Base-by-base conservation (phyloP, 1,140 invertebrate species). In the Psix sp. region DNA sequence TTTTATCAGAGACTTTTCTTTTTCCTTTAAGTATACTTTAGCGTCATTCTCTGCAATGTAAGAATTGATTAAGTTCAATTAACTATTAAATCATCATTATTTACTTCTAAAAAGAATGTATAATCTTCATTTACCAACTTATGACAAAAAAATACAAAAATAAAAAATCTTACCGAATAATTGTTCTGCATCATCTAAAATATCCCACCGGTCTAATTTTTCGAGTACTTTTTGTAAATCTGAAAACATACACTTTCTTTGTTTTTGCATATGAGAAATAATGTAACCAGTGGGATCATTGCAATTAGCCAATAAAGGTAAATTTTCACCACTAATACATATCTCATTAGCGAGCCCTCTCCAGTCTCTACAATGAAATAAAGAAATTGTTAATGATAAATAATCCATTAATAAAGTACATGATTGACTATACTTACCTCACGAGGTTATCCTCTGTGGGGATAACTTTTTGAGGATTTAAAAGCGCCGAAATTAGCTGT, bases 181-280 rank as follows among this genome's bases (percentile, higher is more conserved):
- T 26, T 84, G 71, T 51, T 80, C 73, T 11, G 88, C 84, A 78
- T 93, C 92, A 62, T 91, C 89, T 10, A 90, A 73, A 31, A 93
- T 87, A 82, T 93, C 92, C 87, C 88, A 92, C 65, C 92, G 87
- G 72, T 92, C 91, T 31, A 93, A 86, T 46, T 88, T 79, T 59
- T 89, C 86, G 4, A 93, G 82, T 74, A 82, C 87, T 21, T 76
- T 54, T 63, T 88, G 80, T 6, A 93, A 83, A 65, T 88, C 79
- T 5, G 84, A 81, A 36, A 92, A 79, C 14, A 85, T 89, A 24
- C 86, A 83, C 11, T 83, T 82, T 0, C 77, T 65, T 38, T 83
- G 81, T 14, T 87, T 79, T 24, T 83, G 78, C 86, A 90, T 89
- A 33, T 86, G 67, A 40, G 84, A 82, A 0, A 92, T 74, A 11